Conservation (phyloP, 2,113 vertebrate genomes). For the Damaliscus lunatus region DNA sequence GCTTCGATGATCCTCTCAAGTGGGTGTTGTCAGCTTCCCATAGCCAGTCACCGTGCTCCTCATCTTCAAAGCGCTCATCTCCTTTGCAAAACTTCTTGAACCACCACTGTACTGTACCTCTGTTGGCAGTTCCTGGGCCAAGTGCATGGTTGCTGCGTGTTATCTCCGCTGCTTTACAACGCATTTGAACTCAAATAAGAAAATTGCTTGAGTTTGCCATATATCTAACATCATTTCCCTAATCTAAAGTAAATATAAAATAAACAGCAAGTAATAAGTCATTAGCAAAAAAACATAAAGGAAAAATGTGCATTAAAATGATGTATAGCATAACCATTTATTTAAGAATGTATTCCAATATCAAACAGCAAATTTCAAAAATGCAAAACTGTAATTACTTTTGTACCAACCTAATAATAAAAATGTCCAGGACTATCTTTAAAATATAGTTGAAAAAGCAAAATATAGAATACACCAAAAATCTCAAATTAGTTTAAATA, state of each 20-base stretch:
- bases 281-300: background rate
- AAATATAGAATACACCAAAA: background rate
- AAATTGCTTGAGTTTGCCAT: background rate
- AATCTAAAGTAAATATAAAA: background rate
- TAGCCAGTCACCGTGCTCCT: accelerated
- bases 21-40: background rate
- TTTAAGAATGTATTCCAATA: background rate
- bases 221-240: background rate
- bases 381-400: background rate
- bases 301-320: background rate
- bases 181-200: background rate
- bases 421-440: background rate
- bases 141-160: background rate
- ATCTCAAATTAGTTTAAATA: background rate
- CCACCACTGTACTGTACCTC: background rate
- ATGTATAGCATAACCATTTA: background rate
- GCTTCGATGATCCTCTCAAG: background rate
- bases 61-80: background rate
- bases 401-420: background rate
- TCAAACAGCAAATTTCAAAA: background rate
- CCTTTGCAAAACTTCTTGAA: background rate
- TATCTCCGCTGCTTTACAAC: background rate
- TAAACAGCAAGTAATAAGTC: background rate
- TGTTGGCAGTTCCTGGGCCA: background rate
- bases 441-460: background rate